Percentiles rank a stretch among this genome's conserved stretches.
These are phyloP conservation scores for Porites evermanni DNA, from an alignment of 92 coral and sea anemone genomes.

Conservation along the genomic window DNA sequence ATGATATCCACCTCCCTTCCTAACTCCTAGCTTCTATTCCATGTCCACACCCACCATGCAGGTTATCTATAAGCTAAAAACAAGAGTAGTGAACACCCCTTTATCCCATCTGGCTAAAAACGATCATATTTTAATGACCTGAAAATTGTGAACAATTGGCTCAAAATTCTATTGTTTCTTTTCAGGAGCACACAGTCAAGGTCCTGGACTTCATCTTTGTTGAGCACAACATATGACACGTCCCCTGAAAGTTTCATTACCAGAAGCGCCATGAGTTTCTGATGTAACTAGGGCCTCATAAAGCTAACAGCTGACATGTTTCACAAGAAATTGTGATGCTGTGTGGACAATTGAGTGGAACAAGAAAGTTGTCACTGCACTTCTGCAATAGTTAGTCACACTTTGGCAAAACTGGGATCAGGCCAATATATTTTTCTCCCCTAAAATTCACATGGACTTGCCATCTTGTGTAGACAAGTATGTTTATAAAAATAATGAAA, in stretches of 20 bases:
- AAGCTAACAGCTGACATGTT: not conserved
- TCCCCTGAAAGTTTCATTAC: not conserved
- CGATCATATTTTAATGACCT: not conserved
- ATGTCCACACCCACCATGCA: no score
- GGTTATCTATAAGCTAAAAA: no score
- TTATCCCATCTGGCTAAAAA: not conserved
- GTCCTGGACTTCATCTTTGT: slow-evolving; percentile 53
- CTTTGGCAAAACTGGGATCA: not conserved
- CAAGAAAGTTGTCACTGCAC: no score
- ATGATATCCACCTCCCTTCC: no score
- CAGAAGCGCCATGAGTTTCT: not conserved
- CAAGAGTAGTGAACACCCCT: no score
- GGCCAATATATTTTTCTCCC: not conserved
- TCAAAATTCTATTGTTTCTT: not conserved
- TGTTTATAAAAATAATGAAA: no score
- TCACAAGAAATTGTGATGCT: no score
- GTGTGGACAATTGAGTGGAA: no score
- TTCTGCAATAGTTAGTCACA: no score
- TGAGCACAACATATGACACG: not conserved
- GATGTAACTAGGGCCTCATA: not conserved
- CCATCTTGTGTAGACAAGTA: not conserved
- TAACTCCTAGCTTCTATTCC: no score
- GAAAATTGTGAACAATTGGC: not conserved
- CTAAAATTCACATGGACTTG: not conserved
- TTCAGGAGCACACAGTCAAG: slow-evolving; percentile 60